Evolutionary conservation across 1,140 invertebrate genomes (phyloP).

Genomic region (Drosophila kanapiae): DNA sequence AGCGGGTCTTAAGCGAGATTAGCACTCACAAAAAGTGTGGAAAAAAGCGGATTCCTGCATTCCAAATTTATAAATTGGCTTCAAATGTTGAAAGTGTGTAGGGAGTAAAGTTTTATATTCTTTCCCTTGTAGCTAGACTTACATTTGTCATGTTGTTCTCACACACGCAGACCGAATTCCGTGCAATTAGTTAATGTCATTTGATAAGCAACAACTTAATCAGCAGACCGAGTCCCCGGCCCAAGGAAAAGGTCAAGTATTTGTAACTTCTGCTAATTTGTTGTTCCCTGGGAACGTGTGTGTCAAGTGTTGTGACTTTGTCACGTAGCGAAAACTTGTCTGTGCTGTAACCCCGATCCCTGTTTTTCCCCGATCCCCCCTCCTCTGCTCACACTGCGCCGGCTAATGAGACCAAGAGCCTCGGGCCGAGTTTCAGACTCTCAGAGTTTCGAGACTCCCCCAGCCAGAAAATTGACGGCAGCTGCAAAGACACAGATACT

Average conservation of each 20-base stretch:
- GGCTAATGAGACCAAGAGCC: conserved; percentile 61
- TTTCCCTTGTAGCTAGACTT: conserved; percentile 7
- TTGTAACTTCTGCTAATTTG: conserved; percentile 72
- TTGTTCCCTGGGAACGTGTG: conserved; percentile 64
- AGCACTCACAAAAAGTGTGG: conserved; percentile 42
- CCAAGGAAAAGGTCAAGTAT: conserved; percentile 75
- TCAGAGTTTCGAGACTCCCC: conserved; percentile 14
- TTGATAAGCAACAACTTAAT: conserved; percentile 72
- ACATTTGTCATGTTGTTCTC: conserved; percentile 63
- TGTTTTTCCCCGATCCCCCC: neutral
- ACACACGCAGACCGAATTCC: conserved; percentile 35
- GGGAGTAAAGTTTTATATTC: neutral
- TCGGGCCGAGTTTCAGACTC: conserved; percentile 32
- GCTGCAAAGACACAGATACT: conserved; percentile 57
- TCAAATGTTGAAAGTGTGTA: conserved; percentile 48
- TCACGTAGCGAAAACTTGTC: conserved; percentile 80
- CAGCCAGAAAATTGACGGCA: conserved; percentile 60
- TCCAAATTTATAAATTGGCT: conserved; percentile 81
- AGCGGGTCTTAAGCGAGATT: conserved; percentile 72
- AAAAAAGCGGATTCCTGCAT: conserved; percentile 55
- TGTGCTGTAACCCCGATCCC: conserved; percentile 35
- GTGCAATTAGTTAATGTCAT: conserved; percentile 79
- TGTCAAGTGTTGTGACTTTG: conserved; percentile 79
- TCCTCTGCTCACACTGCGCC: conserved; percentile 2
- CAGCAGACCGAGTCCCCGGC: conserved; percentile 33